Percentiles rank a stretch among this genome's conserved stretches.
These are phyloP conservation scores for Lordiphosa andalusiaca DNA, from an alignment of 2,888 invertebrate species.

Conservation along the genomic window DNA sequence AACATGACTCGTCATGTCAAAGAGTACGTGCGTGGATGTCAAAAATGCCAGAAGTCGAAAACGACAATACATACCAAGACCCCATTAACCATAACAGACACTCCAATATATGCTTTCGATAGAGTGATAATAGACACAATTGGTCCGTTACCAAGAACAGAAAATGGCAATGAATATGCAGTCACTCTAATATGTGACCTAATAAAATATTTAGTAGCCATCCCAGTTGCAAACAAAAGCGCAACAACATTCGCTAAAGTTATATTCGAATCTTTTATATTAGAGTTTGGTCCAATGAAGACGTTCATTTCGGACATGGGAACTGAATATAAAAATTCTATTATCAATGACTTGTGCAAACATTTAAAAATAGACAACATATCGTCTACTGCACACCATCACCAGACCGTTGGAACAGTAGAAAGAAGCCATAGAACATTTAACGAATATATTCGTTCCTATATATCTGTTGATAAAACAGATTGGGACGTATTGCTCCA, in stretches of 20 bases:
- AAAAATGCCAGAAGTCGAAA: conserved; percentile 5
- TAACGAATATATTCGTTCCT: too few relatives aligned
- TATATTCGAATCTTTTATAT: conserved; percentile 20
- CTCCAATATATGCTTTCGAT: background rate
- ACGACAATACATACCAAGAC: background rate
- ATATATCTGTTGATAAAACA: too few relatives aligned
- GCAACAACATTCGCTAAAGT: conserved; percentile 17
- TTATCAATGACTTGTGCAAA: conserved; percentile 26
- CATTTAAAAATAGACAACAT: conserved; percentile 8
- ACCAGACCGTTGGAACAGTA: background rate
- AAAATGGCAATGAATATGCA: too few relatives aligned
- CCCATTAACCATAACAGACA: conserved; percentile 4
- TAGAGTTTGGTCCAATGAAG: conserved; percentile 22
- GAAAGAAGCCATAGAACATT: background rate
- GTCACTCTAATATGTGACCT: too few relatives aligned
- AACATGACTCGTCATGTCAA: background rate
- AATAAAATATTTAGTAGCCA: too few relatives aligned
- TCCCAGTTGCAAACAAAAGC: conserved; percentile 14
- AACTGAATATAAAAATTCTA: conserved; percentile 33
- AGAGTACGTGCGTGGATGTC: conserved; percentile 1
- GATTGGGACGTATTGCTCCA: too few relatives aligned
- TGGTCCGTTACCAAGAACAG: background rate
- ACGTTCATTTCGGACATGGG: conserved; percentile 15
- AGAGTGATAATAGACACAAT: conserved; percentile 1
- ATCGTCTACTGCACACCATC: conserved; percentile 6